phyloP scores from a whole-genome alignment of 2,113 vertebrate species.

The Carollia perspicillata region DNA sequence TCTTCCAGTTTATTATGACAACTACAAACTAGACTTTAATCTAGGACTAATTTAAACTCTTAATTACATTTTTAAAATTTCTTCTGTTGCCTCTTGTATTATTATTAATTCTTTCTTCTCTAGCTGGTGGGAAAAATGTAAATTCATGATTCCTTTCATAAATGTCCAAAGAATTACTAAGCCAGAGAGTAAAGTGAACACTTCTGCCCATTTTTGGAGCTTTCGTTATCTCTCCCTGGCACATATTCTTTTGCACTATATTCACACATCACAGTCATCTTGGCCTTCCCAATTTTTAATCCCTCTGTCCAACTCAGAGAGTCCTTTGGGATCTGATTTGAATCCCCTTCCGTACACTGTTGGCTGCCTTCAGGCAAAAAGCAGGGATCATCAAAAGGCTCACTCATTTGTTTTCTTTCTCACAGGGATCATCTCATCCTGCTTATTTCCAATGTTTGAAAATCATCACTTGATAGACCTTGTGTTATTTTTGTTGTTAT shows the following conservation, averaged over 20 bases:
- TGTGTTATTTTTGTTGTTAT: not conserved
- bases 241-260: not conserved
- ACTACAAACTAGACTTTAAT: not conserved
- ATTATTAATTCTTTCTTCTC: not conserved
- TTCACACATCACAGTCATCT: not conserved
- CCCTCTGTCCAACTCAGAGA: not conserved
- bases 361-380: not conserved
- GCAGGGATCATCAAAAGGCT: not conserved
- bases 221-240: not conserved
- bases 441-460: not conserved
- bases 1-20: not conserved
- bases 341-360: not conserved
- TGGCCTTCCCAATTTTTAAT: not conserved
- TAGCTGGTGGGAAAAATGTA: not conserved
- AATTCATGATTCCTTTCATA: not conserved
- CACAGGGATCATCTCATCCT: not conserved
- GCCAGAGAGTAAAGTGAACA: not conserved
- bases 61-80: not conserved
- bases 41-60: not conserved
- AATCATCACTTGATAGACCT: not conserved
- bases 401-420: not conserved
- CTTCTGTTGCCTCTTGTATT: not conserved
- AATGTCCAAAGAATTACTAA: not conserved
- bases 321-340: not conserved
- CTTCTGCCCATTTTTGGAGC: not conserved